Conservation (phyloP, 2,888 invertebrate species). For the Athetis lepigone region DNA sequence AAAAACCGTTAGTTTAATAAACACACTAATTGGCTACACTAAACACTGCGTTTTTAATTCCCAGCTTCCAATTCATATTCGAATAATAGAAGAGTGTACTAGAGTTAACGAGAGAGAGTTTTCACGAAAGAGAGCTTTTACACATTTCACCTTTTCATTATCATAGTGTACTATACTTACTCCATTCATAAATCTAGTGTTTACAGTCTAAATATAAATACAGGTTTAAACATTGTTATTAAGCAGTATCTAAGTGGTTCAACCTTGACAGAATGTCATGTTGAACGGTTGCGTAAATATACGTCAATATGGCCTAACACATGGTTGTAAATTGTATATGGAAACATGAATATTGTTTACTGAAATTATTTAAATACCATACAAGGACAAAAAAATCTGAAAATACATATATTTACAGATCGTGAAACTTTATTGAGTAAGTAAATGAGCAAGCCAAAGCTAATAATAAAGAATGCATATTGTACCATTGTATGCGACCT, state of each 20-base stretch:
- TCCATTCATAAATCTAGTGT: constrained; percentile 41
- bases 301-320: constrained; percentile 27
- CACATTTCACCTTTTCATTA: not conserved
- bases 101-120: not conserved
- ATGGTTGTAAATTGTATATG: constrained; percentile 25
- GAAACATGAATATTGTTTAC: not conserved
- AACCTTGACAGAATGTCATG: constrained; percentile 45
- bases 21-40: constrained; percentile 12
- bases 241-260: constrained; percentile 50
- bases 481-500: no score
- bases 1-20: not conserved
- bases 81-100: not conserved
- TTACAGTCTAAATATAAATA: constrained; percentile 44
- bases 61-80: not conserved
- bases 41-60: not conserved
- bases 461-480: no score
- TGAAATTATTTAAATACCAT: not conserved
- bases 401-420: constrained; percentile 1
- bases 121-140: not conserved
- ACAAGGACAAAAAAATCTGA: not conserved
- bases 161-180: constrained; percentile 12
- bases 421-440: no score
- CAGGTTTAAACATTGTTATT: constrained; percentile 47
- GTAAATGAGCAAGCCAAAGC: no score
- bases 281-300: constrained; percentile 47